phyloP scores from a whole-genome alignment of 2,113 vertebrate genomes.

The Xyrauchen texanus region DNA sequence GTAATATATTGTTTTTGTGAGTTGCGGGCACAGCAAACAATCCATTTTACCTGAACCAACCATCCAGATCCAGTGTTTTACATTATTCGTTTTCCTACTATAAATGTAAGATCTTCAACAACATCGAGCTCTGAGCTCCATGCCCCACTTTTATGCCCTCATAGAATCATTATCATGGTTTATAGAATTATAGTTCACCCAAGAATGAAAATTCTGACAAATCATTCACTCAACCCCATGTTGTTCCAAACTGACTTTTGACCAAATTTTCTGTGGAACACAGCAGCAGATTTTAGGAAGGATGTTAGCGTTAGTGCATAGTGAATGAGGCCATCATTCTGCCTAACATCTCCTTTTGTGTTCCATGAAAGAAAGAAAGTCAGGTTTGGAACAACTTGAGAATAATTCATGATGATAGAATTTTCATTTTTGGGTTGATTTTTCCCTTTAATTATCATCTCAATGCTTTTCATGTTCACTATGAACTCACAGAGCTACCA shows the following conservation, averaged over 20 bases:
- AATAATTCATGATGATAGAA: too few species aligned
- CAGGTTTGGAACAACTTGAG: too few species aligned
- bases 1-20: constrained; percentile 45
- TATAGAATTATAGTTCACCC: too few species aligned
- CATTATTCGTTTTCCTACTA: background rate
- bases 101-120: constrained; percentile 21
- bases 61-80: background rate
- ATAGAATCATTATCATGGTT: constrained; percentile 14
- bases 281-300: too few species aligned
- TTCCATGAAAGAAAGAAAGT: too few species aligned
- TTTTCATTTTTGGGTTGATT: background rate
- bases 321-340: too few species aligned
- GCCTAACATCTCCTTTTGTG: too few species aligned
- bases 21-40: background rate
- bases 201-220: too few species aligned
- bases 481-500: background rate
- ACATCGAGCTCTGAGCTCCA: background rate
- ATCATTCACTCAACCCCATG: too few species aligned
- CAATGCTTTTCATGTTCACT: background rate
- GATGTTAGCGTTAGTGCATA: too few species aligned
- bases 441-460: background rate
- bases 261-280: too few species aligned
- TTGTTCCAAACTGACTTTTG: too few species aligned
- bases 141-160: constrained; percentile 11
- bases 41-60: background rate